These are phyloP conservation scores for Agrilus cyanescens DNA, from an alignment of 2,888 invertebrate species.

Conservation along the genomic window DNA sequence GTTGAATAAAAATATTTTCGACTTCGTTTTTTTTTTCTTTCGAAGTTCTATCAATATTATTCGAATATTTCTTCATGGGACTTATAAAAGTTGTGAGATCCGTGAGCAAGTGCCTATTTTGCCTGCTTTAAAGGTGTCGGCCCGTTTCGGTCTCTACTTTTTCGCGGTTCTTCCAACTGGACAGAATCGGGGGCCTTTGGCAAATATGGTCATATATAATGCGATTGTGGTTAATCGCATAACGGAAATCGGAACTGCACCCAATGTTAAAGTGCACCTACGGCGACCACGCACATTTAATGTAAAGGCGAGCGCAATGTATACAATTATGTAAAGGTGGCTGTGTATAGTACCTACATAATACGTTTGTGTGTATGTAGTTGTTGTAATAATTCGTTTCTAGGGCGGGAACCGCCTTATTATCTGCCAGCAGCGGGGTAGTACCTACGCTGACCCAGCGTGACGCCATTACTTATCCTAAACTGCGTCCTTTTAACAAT, in stretches of 20 bases:
- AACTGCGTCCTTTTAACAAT: conserved; percentile 34
- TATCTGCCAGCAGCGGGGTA: conserved; percentile 23
- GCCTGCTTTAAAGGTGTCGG: not conserved
- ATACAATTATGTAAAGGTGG: too few species aligned
- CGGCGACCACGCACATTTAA: conserved; percentile 9
- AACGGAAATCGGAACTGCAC: conserved; percentile 33
- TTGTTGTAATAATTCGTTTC: conserved; percentile 23
- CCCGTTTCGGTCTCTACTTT: too few species aligned
- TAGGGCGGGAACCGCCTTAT: conserved; percentile 20
- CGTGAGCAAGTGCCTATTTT: too few species aligned
- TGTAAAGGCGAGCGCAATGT: too few species aligned
- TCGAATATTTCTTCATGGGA: too few species aligned
- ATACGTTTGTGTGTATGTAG: too few species aligned
- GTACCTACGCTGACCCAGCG: conserved; percentile 20
- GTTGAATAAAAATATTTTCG: too few species aligned
- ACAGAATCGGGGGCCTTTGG: not conserved
- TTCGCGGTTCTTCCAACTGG: too few species aligned
- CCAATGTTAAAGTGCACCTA: conserved; percentile 31
- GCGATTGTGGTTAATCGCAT: conserved; percentile 37
- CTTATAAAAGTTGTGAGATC: too few species aligned
- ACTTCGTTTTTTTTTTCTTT: too few species aligned
- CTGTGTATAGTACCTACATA: too few species aligned
- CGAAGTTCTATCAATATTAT: too few species aligned
- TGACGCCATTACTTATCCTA: conserved; percentile 37
- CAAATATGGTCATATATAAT: conserved; percentile 28